These are phyloP conservation scores for Leptopilina syphax DNA, from an alignment of 2,888 invertebrate species.

Conservation along the genomic window DNA sequence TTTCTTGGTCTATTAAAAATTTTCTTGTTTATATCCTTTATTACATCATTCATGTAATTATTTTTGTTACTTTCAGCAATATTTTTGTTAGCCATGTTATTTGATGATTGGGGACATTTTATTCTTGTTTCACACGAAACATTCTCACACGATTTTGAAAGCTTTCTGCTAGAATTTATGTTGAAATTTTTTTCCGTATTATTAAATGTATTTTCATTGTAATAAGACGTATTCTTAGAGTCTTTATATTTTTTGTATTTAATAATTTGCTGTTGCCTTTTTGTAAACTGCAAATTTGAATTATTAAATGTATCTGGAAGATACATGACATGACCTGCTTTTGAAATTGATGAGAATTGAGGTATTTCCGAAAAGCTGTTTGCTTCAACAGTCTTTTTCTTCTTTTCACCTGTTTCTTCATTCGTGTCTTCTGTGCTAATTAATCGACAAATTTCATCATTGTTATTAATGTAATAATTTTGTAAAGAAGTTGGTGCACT, in stretches of 20 bases:
- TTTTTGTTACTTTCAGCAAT: neutral
- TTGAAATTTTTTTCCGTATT: slow-evolving; percentile 41
- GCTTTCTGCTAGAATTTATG: slow-evolving; percentile 50
- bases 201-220: no score
- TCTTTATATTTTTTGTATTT: slow-evolving; percentile 47
- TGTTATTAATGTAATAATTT: slow-evolving; percentile 76
- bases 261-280: neutral
- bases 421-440: neutral
- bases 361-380: slow-evolving; percentile 59
- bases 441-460: slow-evolving; percentile 54
- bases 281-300: no score
- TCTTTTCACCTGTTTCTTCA: slow-evolving; percentile 33
- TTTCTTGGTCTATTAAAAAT: slow-evolving; percentile 78
- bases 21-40: neutral
- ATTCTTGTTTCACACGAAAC: slow-evolving; percentile 61
- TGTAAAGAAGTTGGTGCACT: slow-evolving; percentile 89
- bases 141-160: slow-evolving; percentile 78
- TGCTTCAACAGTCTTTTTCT: slow-evolving; percentile 54
- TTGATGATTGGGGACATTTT: no score
- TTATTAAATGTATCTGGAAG: slow-evolving; percentile 77
- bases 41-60: neutral
- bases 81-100: no score
- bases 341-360: slow-evolving; percentile 80
- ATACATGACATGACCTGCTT: slow-evolving; percentile 87
- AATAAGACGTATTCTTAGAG: no score